phyloP scores from a whole-genome alignment of 2,113 vertebrate species.

The Terrapene triunguis region DNA sequence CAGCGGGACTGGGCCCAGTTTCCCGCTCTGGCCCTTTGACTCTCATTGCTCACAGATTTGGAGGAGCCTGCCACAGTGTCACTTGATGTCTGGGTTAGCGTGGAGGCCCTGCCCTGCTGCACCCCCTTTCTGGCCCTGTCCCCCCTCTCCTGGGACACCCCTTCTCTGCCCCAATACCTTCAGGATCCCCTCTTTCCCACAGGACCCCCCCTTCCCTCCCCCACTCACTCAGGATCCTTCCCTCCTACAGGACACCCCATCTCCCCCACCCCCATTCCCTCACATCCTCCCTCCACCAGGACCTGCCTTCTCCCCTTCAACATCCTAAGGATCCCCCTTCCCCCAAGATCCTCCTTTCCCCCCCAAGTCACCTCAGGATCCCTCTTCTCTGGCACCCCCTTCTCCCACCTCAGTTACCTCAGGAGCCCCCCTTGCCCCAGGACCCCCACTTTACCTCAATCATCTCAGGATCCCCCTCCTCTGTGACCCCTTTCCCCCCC shows the following conservation, averaged over 20 bases:
- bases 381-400: neutral
- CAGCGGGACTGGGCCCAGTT: neutral
- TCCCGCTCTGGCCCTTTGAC: neutral
- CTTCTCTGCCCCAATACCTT: too few relatives aligned
- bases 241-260: too few relatives aligned
- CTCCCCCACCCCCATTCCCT: neutral
- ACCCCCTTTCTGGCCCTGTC: neutral
- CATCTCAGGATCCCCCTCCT: neutral
- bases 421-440: neutral
- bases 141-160: too few relatives aligned
- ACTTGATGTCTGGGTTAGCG: neutral
- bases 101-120: neutral
- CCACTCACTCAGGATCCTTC: neutral
- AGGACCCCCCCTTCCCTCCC: too few relatives aligned
- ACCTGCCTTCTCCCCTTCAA: neutral
- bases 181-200: too few relatives aligned
- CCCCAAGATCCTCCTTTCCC: neutral
- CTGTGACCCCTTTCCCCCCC: neutral
- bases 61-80: neutral
- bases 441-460: neutral
- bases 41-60: neutral
- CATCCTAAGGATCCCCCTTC: neutral
- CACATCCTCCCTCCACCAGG: neutral
- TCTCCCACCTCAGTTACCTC: neutral
- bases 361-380: neutral